These are phyloP conservation scores for Therioaphis trifolii DNA, from an alignment of 2,888 invertebrate genomes.

Conservation along the genomic window DNA sequence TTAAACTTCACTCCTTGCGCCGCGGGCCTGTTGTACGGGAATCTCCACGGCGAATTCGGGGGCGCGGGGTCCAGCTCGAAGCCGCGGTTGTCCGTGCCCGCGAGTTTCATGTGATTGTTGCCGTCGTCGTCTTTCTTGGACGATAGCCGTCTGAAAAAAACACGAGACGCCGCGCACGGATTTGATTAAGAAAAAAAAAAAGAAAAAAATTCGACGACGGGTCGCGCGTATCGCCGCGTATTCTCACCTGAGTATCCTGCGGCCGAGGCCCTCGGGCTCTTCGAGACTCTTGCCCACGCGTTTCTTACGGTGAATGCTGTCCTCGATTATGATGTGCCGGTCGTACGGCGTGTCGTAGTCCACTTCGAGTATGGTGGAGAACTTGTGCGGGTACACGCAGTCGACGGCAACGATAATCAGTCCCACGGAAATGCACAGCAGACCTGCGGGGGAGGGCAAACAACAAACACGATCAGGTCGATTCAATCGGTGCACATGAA, in stretches of 20 bases:
- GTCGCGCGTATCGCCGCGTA: neutral
- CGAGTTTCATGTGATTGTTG: slow-evolving; percentile 68
- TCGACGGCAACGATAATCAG: slow-evolving; percentile 84
- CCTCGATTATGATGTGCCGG: slow-evolving; percentile 89
- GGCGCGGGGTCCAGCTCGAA: slow-evolving; percentile 77
- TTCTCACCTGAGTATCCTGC: slow-evolving; percentile 72
- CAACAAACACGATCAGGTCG: too few relatives aligned
- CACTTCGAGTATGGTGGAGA: slow-evolving; percentile 86
- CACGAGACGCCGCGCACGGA: neutral
- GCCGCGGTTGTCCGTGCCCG: slow-evolving; percentile 77
- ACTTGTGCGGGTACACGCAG: slow-evolving; percentile 88
- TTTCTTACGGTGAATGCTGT: slow-evolving; percentile 80
- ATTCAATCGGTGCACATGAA: too few relatives aligned
- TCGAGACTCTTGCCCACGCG: slow-evolving; percentile 73
- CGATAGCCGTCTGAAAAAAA: slow-evolving; percentile 75
- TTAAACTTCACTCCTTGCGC: slow-evolving; percentile 68
- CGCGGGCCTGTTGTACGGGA: slow-evolving; percentile 73
- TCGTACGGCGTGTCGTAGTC: slow-evolving; percentile 96
- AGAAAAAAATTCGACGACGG: neutral
- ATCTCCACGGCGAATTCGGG: slow-evolving; percentile 82
- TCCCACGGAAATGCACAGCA: slow-evolving; percentile 82
- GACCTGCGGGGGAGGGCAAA: slow-evolving; percentile 72
- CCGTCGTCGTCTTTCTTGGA: slow-evolving; percentile 75
- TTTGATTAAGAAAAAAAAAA: neutral
- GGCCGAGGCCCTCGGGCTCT: slow-evolving; percentile 73